Percentiles rank a stretch among this genome's conserved stretches.
phyloP scores from a whole-genome alignment of 2,113 vertebrate species.

The Loxodonta africana region DNA sequence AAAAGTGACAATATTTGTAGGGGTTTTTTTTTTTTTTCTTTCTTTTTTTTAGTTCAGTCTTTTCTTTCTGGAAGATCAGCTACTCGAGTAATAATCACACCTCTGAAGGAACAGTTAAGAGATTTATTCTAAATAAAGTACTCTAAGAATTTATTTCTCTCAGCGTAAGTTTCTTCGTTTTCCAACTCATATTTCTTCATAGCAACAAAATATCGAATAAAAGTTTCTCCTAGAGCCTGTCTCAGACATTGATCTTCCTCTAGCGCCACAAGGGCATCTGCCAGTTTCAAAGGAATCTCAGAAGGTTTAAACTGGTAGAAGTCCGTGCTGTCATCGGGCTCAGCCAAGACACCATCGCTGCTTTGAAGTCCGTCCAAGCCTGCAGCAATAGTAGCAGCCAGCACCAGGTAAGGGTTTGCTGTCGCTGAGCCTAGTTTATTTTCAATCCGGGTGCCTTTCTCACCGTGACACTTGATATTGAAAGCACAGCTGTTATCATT shows the following conservation, averaged over 20 bases:
- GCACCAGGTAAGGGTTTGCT: constrained; percentile 95
- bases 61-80: not conserved
- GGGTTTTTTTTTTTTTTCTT: not conserved
- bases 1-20: not conserved
- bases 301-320: constrained; percentile 84
- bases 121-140: constrained; percentile 94
- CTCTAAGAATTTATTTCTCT: constrained; percentile 96
- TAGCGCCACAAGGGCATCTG: constrained; percentile 92
- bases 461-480: constrained; percentile 93
- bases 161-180: constrained; percentile 93
- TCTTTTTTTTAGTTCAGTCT: not conserved
- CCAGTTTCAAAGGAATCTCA: constrained; percentile 92
- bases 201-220: constrained; percentile 94
- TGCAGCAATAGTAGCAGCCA: constrained; percentile 94
- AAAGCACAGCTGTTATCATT: constrained; percentile 96
- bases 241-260: constrained; percentile 91
- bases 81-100: constrained; percentile 4
- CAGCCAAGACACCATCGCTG: constrained; percentile 85
- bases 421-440: constrained; percentile 95
- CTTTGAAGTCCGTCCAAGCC: constrained; percentile 94
- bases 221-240: constrained; percentile 93
- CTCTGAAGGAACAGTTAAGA: not conserved
- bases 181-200: constrained; percentile 97
- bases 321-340: constrained; percentile 82
- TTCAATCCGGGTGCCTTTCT: constrained; percentile 92